Evolutionary conservation across 2,797 vertebrate species (phyloP), one percentile per base, ranked within the genome.

Genomic region (Acomys russatus): DNA sequence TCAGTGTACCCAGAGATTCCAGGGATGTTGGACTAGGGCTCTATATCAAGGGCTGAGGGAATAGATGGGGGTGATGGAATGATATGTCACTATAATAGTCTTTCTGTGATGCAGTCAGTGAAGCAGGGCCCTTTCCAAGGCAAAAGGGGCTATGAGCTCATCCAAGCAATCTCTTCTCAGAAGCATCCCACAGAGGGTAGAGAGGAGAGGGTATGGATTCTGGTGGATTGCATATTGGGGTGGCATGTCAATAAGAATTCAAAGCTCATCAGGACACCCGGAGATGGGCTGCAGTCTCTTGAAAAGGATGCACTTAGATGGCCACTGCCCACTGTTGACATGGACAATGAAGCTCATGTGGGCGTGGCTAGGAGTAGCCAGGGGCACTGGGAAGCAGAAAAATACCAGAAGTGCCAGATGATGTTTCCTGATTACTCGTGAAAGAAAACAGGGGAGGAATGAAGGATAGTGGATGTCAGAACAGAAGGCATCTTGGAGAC

Each of bases 381-480:
- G 0, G 2, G 25, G 35, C 22, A 66, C 38, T 18, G 61, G 49
- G 23, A 4, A 28, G 4, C 11, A 68, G 44, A 1, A 2, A 44
- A 25, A 4, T n/a, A 28, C 70, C 25, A 59, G n/a, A 88, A 11
- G 23, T 18, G 4, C 9, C 22, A 25, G 74, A 54, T 51, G n/a
- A 80, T 4, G 23, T 28, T 56, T 79, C 44, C 3, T 54, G 44
- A 49, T 33, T 44, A 2, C 4, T 12, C 4, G 0, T 2, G 66
- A 4, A 10, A 17, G 25, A 2, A 1, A 9, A 11, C 9, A 2
- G 28, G 20, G 4, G 1, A 61, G 23, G 56, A 44, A 6, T 35
- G 1, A 0, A 1, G 1, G 18, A 9, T 5, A 0, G 0, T 6
- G 44, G 17, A 25, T 1, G 12, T 12, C 15, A 25, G 22, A 33